Evolutionary conservation across 2,797 vertebrate genomes (phyloP).

Genomic region (Sebastolobus alascanus): DNA sequence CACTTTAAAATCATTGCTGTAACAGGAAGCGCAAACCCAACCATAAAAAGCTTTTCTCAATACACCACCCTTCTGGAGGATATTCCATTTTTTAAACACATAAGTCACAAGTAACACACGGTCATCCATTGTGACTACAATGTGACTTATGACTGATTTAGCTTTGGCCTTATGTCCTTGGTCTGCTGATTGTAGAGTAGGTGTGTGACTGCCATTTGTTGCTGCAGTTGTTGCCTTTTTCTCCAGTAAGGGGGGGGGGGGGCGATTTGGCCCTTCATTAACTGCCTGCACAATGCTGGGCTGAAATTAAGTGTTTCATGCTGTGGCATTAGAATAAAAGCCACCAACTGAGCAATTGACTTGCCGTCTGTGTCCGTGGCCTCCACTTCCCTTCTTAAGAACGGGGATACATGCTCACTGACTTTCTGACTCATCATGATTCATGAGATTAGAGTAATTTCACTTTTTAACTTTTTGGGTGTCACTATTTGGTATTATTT

Average conservation of each 20-base stretch:
- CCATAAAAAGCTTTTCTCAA: neutral
- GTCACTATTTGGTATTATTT: neutral
- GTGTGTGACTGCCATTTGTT: conserved; percentile 43
- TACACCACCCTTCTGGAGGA: neutral
- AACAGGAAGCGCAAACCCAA: neutral
- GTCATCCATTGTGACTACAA: conserved; percentile 25
- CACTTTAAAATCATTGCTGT: neutral
- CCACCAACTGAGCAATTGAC: conserved; percentile 21
- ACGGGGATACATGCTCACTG: neutral
- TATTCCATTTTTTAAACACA: neutral
- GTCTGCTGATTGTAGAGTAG: conserved; percentile 28
- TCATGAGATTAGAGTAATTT: neutral
- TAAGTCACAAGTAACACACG: conserved; percentile 1
- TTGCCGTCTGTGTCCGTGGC: conserved; percentile 14
- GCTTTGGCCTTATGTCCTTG: conserved; percentile 18
- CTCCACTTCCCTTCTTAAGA: conserved; percentile 13
- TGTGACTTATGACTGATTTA: conserved; percentile 36
- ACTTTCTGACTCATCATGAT: neutral
- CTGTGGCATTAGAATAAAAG: conserved; percentile 32
- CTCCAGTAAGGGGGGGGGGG: neutral
- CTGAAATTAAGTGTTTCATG: conserved; percentile 8
- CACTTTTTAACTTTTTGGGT: neutral
- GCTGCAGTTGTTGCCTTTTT: conserved; percentile 35
- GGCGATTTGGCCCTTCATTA: conserved; percentile 1
- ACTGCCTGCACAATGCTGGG: conserved; percentile 1